These are phyloP conservation scores for Standfussiana lucernea DNA, from an alignment of 2,888 invertebrate genomes.

Conservation along the genomic window DNA sequence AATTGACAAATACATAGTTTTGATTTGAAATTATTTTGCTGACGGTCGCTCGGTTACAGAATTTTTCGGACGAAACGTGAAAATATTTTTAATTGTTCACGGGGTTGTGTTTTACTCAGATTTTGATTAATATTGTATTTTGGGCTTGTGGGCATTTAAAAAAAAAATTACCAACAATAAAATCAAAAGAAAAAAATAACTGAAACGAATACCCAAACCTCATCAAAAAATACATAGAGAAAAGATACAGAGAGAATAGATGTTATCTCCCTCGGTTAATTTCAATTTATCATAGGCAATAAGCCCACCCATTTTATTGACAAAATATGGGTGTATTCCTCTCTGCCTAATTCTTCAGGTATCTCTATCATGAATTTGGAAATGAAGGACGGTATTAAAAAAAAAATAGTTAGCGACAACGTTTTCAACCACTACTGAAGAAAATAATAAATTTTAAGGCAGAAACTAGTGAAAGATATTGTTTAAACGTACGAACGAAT, in stretches of 20 bases:
- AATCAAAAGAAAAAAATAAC: not conserved
- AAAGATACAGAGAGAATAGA: not conserved
- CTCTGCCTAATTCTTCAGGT: not conserved
- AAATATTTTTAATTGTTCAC: not conserved
- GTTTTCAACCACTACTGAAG: not conserved
- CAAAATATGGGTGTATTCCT: not conserved
- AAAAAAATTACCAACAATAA: not conserved
- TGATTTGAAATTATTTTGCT: constrained; percentile 12
- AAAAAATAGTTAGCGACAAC: not conserved
- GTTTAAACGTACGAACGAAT: too few relatives aligned
- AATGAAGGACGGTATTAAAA: not conserved
- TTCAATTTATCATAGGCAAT: not conserved
- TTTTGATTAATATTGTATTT: not conserved
- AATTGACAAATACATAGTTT: constrained; percentile 11
- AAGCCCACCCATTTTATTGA: not conserved
- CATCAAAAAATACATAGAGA: not conserved
- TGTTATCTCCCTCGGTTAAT: not conserved
- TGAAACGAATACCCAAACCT: not conserved
- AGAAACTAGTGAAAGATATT: not conserved
- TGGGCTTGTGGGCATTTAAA: too few relatives aligned
- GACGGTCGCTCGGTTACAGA: not conserved
- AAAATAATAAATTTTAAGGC: not conserved
- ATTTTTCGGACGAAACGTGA: not conserved
- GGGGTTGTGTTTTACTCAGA: not conserved
- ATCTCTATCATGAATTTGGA: not conserved